Conservation (phyloP, 2,113 vertebrate genomes). For the Calypte anna region DNA sequence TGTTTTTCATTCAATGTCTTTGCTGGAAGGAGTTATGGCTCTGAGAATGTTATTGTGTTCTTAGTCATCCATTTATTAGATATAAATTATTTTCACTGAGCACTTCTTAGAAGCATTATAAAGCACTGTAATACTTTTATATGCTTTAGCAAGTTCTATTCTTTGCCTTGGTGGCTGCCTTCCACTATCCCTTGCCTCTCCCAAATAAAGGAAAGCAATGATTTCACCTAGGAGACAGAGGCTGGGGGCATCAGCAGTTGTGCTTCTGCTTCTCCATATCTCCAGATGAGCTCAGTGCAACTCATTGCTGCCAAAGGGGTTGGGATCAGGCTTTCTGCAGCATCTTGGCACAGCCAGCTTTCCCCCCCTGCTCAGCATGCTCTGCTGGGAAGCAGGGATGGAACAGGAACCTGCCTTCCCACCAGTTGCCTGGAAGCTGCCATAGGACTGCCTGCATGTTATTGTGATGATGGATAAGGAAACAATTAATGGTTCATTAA, state of each 20-base stretch:
- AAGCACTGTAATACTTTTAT: neutral
- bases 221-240: neutral
- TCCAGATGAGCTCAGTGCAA: neutral
- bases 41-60: neutral
- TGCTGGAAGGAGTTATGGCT: slow-evolving; percentile 39
- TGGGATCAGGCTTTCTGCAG: neutral
- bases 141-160: neutral
- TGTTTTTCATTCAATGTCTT: slow-evolving; percentile 30
- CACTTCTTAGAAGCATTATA: slow-evolving; percentile 9
- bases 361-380: neutral
- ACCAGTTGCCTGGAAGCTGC: neutral
- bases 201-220: neutral
- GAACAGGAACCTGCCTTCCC: neutral
- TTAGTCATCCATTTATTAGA: slow-evolving; percentile 52
- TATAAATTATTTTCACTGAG: slow-evolving; percentile 26
- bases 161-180: neutral
- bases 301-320: neutral
- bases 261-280: neutral
- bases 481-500: neutral
- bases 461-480: neutral
- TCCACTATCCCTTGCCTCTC: neutral
- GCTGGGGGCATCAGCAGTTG: neutral
- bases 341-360: neutral
- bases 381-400: neutral
- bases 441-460: neutral